Conservation (phyloP, 2,888 invertebrate genomes). For the Lasioglossum lativentre region DNA sequence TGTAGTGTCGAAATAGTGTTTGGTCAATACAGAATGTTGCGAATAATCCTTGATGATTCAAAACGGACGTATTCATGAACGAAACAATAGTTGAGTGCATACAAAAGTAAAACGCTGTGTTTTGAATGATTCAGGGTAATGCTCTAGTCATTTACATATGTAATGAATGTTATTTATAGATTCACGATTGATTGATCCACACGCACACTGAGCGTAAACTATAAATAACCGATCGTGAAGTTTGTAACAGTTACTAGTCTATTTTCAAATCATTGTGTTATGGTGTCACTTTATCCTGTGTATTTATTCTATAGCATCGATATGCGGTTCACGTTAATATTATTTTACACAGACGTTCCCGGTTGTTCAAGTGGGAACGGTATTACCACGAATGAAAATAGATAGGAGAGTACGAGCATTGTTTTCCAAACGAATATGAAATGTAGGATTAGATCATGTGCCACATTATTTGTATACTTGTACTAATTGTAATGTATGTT, state of each 20-base stretch:
- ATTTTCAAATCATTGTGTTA: slow-evolving; percentile 38
- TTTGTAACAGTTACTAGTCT: slow-evolving; percentile 24
- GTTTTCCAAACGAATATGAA: slow-evolving; percentile 47
- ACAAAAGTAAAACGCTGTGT: slow-evolving; percentile 25
- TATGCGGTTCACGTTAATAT: not conserved
- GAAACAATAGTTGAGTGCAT: slow-evolving; percentile 12
- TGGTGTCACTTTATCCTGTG: slow-evolving; percentile 21
- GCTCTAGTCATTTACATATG: slow-evolving; percentile 58
- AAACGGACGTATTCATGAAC: slow-evolving; percentile 28
- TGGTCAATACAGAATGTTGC: not conserved
- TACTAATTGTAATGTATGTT: slow-evolving; percentile 47
- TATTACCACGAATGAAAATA: slow-evolving; percentile 41
- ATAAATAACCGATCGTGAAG: slow-evolving; percentile 44
- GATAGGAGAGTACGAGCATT: slow-evolving; percentile 58
- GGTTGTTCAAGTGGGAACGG: slow-evolving; percentile 9
- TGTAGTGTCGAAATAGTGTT: slow-evolving; percentile 24
- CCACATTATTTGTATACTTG: slow-evolving; percentile 54
- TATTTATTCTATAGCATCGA: not conserved
- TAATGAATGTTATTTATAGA: slow-evolving; percentile 52
- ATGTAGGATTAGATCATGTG: slow-evolving; percentile 45
- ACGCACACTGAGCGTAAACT: slow-evolving; percentile 55
- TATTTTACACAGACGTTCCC: slow-evolving; percentile 27
- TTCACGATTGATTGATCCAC: slow-evolving; percentile 42
- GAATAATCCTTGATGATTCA: slow-evolving; percentile 25
- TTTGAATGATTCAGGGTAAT: slow-evolving; percentile 54